Base-by-base conservation (phyloP, 2,113 vertebrate genomes). In the Periophthalmus modestus region DNA sequence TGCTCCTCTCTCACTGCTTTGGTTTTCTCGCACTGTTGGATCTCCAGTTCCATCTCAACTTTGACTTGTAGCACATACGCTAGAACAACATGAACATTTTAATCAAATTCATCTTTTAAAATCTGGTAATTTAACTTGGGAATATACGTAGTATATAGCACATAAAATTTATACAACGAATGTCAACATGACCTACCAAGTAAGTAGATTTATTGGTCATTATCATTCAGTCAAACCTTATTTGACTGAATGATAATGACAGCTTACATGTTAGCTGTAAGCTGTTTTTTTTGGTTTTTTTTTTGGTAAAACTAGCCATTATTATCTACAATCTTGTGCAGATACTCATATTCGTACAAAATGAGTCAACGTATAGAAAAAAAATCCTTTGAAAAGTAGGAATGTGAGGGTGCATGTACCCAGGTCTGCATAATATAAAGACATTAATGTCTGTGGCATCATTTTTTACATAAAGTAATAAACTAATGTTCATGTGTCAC, bases 21-120 rank as follows among this genome's bases (percentile, higher is more conserved):
- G 84, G 96, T 94, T 88, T 98, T 99, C 92, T 99, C 98, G 18
- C 97, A 99, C 55, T 99, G 97, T 88, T 98, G 97, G 83, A 98
- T 95, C 88, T 97, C 96, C 95, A 98, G 86, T 86, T 98, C 97
- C 96, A 98, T 96, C 91, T 99, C 97, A 86, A 97, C 93, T 92
- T 98, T 99, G 61, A 99, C 95, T 23, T 98, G 97, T 73, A 98
- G 92, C 69, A 99, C 94, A 2, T 96, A 99, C 0, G 98, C 98
- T 99, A 79, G 14, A 12, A 39, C 21, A 39, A 7, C 16, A 12
- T 0, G 59, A 19, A 74, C 7, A 65, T 61, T 11, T 34, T 69
- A 24, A 28, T 55, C 55, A 50, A 72, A 57, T 23, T 52, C 18
- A 11, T 15, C 18, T 23, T 39, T 14, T 39, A 13, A 0, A 7